Base-by-base conservation (phyloP, 30 jellyfish, hydroid and myxozoan species). In the Cassiopea xamachana region DNA sequence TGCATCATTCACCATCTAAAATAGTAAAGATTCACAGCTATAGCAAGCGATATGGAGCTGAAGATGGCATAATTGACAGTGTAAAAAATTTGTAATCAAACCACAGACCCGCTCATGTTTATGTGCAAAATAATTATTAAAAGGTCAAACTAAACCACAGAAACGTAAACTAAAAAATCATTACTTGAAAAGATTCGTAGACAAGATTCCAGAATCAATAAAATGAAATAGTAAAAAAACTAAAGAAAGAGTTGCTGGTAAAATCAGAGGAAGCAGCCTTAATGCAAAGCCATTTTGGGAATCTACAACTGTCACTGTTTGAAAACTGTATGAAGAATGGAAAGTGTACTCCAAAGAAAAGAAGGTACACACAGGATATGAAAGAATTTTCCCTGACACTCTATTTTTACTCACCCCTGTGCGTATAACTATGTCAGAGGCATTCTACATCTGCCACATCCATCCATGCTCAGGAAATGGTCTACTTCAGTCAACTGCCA, bases 401-500 rank as follows among this genome's bases (percentile, higher is more conserved):
- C 43, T 85, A 73, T 51, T 85, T 83, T 45, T 85, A 71, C 59
- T 73, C 89, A 7, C 93, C 93, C 2, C 39, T 6, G 89, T 18
- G 93, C 93, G 51, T 85, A 85, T 51, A 85, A 85, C 80, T 73
- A 7, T 87, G 90, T 87, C 58, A 87, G 94, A 55, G 90, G 90
- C 50, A 7, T 76, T 60, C 89, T 76, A 1, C 12, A 69, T 51
- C 48, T 87, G 43, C 94, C 90, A 7, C 90, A 87, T 67, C 94
- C 94, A 55, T 75, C 94, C 5, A 87, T 87, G 94, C 59, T 87
- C 7, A 75, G 90, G 73, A 87, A 87, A 62, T 87, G 94, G 94
- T 87, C 94, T 10, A 7, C 94, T 45, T 87, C 94, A 3, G 75
- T 87, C 45, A 55, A 87, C 46, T 87, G 94, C 64, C 83, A 87